Evolutionary conservation across 2,113 vertebrate genomes (phyloP).

Genomic region (Psettodes erumei): DNA sequence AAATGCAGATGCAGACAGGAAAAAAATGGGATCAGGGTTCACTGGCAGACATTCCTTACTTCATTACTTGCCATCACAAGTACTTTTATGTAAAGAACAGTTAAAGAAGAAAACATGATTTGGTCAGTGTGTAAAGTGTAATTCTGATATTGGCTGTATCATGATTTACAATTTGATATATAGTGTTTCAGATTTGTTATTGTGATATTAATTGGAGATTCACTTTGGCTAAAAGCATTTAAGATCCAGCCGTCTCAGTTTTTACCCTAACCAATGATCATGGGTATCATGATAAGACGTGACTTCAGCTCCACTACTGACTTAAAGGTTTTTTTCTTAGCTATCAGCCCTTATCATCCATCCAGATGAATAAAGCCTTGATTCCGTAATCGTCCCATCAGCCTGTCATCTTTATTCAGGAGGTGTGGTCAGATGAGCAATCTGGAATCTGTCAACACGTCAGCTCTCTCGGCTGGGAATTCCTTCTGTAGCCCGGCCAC

Average conservation of each 20-base stretch:
- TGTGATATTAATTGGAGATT: not conserved
- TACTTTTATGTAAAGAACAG: not conserved
- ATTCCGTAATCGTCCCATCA: slow-evolving; percentile 39
- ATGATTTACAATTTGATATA: not conserved
- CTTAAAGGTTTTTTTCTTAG: not conserved
- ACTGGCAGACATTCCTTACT: no score
- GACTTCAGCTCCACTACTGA: not conserved
- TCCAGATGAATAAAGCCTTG: slow-evolving; percentile 4
- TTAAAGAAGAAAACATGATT: no score
- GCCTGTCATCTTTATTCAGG: slow-evolving; percentile 48
- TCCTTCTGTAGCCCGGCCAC: slow-evolving; percentile 87
- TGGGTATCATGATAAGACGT: not conserved
- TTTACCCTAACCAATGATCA: not conserved
- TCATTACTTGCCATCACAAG: not conserved
- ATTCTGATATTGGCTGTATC: no score
- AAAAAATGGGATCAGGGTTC: not conserved
- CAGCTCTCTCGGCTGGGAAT: slow-evolving; percentile 88
- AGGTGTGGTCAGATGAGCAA: slow-evolving; percentile 76
- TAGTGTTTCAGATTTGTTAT: not conserved
- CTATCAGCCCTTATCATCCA: not conserved
- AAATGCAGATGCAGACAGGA: not conserved
- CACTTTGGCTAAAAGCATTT: no score
- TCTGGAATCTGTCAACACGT: slow-evolving; percentile 92
- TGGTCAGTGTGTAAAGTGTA: no score
- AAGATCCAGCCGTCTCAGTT: not conserved